Evolutionary conservation across 2,888 invertebrate genomes (phyloP).

Genomic region (Amitus sp.): DNA sequence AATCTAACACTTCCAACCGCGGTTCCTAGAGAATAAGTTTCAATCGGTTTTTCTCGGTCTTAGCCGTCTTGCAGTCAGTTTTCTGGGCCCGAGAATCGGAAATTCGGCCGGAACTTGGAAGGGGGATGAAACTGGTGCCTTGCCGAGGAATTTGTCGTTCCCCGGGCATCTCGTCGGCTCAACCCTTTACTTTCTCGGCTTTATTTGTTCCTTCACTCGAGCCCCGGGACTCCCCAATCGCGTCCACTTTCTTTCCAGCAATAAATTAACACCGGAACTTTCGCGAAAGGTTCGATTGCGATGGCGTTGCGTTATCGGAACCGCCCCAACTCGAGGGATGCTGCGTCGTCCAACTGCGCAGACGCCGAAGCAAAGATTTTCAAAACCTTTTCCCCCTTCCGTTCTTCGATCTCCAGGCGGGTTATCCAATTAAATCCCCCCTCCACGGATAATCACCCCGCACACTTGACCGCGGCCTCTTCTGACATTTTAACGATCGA

Average conservation of each 20-base stretch:
- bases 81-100: slow-evolving; percentile 33
- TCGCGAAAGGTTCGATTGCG: slow-evolving; percentile 1
- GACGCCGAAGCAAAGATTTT: slow-evolving; percentile 59
- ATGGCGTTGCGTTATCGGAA: slow-evolving; percentile 15
- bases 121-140: slow-evolving; percentile 47
- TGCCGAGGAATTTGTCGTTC: slow-evolving; percentile 23
- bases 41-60: slow-evolving; percentile 60
- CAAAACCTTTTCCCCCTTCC: slow-evolving; percentile 44
- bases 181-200: neutral
- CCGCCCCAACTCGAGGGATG: slow-evolving; percentile 20
- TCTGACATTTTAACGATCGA: neutral
- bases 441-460: neutral
- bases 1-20: slow-evolving; percentile 30
- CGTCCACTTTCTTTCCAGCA: slow-evolving; percentile 4
- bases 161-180: slow-evolving; percentile 23
- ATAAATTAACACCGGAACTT: neutral
- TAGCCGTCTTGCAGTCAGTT: slow-evolving; percentile 52
- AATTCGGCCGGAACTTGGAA: slow-evolving; percentile 45
- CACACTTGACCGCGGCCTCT: neutral
- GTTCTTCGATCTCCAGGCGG: neutral
- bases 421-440: neutral
- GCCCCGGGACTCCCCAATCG: neutral
- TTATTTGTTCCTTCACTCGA: neutral
- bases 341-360: slow-evolving; percentile 48
- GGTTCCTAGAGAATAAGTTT: slow-evolving; percentile 50